Percentiles rank a stretch among this genome's conserved stretches.
Evolutionary conservation across 2,888 invertebrate species (phyloP).

Genomic region (Heliconius sara): DNA sequence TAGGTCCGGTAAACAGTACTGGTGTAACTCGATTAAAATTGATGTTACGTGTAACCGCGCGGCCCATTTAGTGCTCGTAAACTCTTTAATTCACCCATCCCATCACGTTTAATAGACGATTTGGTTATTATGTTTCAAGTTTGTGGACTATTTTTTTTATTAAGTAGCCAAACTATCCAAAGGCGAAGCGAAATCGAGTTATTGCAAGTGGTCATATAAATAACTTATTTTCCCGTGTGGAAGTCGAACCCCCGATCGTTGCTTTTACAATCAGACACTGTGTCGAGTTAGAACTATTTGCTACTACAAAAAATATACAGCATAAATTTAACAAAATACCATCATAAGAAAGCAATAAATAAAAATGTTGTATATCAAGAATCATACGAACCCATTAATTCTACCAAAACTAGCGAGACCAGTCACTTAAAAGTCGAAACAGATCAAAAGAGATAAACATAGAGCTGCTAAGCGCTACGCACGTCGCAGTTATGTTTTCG

Average conservation of each 20-base stretch:
- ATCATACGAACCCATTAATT: conserved; percentile 1
- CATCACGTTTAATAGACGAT: conserved; percentile 22
- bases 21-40: conserved; percentile 32
- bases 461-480: conserved; percentile 26
- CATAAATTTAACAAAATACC: not conserved
- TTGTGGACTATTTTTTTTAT: not conserved
- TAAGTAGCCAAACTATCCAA: not conserved
- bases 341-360: conserved; percentile 13
- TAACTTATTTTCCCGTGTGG: too few species aligned
- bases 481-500: conserved; percentile 29
- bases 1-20: conserved; percentile 11
- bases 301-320: too few species aligned
- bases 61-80: conserved; percentile 38
- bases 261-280: too few species aligned
- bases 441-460: conserved; percentile 31
- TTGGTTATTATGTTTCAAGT: not conserved
- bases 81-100: conserved; percentile 34
- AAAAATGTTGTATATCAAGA: conserved; percentile 4
- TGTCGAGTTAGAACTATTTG: too few species aligned
- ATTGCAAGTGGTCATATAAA: not conserved
- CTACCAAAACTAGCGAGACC: not conserved
- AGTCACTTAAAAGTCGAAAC: conserved; percentile 7
- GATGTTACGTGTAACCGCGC: conserved; percentile 27
- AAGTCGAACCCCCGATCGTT: too few species aligned
- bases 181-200: not conserved